A percentile compares a stretch with the other conserved stretches of the same genome.
Conservation (phyloP, 2,888 invertebrate species). For the Lochmaea crataegi region DNA sequence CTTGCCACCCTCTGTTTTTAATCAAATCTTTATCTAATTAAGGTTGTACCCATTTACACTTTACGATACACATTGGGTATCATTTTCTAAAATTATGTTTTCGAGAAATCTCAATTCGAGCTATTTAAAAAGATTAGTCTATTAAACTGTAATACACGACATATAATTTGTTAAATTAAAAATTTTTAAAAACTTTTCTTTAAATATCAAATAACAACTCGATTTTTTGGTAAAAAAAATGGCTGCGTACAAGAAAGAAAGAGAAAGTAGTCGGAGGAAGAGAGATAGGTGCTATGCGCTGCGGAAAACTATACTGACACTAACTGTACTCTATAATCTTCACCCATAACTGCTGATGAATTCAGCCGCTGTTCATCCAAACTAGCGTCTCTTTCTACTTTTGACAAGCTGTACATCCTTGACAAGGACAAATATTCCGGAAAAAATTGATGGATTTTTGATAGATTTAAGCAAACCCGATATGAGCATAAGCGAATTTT, state of each 20-base stretch:
- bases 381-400: too few relatives aligned
- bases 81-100: slow-evolving; percentile 23
- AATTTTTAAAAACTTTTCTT: not conserved
- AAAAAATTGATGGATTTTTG: slow-evolving; percentile 18
- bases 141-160: not conserved
- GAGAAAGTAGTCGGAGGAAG: too few relatives aligned
- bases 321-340: too few relatives aligned
- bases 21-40: slow-evolving; percentile 54
- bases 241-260: too few relatives aligned
- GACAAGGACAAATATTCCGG: too few relatives aligned
- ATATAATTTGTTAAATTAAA: not conserved
- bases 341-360: too few relatives aligned
- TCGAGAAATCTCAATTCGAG: not conserved
- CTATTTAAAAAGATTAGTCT: not conserved
- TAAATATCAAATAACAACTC: not conserved
- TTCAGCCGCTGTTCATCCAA: too few relatives aligned
- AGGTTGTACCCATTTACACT: slow-evolving; percentile 37
- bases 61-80: slow-evolving; percentile 31
- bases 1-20: slow-evolving; percentile 48
- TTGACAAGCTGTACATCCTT: too few relatives aligned
- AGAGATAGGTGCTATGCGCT: too few relatives aligned
- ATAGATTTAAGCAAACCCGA: slow-evolving; percentile 30
- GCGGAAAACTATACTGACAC: too few relatives aligned
- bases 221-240: not conserved
- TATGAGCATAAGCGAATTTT: slow-evolving; percentile 28